Evolutionary conservation across 2,797 vertebrate genomes (phyloP), one percentile per base, ranked within the genome.

Genomic region (Micropoecilia bifurca): DNA sequence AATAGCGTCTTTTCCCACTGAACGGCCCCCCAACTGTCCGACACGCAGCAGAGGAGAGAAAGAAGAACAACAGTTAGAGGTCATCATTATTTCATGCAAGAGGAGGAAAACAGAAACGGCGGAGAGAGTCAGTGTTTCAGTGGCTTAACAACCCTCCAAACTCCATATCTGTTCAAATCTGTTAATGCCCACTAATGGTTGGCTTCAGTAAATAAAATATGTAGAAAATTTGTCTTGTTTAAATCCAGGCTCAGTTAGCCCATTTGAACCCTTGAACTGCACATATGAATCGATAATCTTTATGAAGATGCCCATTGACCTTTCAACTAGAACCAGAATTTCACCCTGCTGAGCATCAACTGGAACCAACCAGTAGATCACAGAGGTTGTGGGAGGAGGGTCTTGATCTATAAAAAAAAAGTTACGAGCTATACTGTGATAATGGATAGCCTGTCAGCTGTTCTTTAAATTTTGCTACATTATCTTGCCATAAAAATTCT

Each of bases 11-110:
- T 97, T 97, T 92, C 94, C 95, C 93, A 87, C 94, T 88, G 93
- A 93, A 87, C 95, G 96, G 93, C 96, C 96, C 92, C 92, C 95
- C 94, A 88, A 96, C 97, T 98, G 97, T 95, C 94, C 93, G 55
- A 92, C 93, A 89, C 48, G 84, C 87, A 73, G 85, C 91, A 89
- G 84, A 91, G 79, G 63, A 87, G 84, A 88, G 71, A 73, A 94
- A 83, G 75, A 84, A 93, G 85, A 93, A 87, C 74, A 93, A 87
- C 74, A 28, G 77, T 95, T 94, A 95, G 89, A 88, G 71, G 61
- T 85, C 47, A 9, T 73, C 36, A 73, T n/a, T 41, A 46, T 8
- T 85, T 74, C 80, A 90, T 83, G 87, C 80, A 85, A 63, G 75
- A 72, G 36, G 9, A 2, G 81, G 63, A 53, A 83, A 48, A 53